These are phyloP conservation scores for Cetoscarus ocellatus DNA, from an alignment of 2,797 vertebrate species.

Conservation along the genomic window DNA sequence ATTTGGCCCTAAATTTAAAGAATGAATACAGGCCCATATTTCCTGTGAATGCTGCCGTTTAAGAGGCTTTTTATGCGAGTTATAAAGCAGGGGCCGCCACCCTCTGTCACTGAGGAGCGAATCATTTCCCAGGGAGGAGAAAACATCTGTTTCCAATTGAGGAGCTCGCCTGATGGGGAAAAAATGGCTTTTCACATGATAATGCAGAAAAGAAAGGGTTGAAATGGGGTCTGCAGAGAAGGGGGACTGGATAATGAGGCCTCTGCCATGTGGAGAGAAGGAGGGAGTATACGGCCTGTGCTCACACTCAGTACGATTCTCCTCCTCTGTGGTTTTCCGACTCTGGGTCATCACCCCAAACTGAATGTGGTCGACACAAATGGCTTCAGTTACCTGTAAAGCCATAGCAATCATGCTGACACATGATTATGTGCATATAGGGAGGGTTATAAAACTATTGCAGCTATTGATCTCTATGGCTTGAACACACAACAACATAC, in stretches of 20 bases:
- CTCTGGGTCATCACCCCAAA: slow-evolving; percentile 36
- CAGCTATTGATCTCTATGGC: neutral
- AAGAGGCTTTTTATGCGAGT: slow-evolving; percentile 81
- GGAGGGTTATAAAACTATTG: slow-evolving; percentile 5
- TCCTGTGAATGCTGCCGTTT: slow-evolving; percentile 78
- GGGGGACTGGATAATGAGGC: slow-evolving; percentile 64
- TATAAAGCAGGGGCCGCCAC: slow-evolving; percentile 77
- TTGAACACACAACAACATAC: slow-evolving; percentile 2
- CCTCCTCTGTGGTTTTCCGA: slow-evolving; percentile 7
- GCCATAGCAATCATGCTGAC: slow-evolving; percentile 41
- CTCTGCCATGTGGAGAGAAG: slow-evolving; percentile 49
- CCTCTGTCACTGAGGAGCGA: slow-evolving; percentile 77
- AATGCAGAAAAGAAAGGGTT: slow-evolving; percentile 73
- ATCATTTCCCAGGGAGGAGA: slow-evolving; percentile 77
- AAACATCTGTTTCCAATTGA: slow-evolving; percentile 84
- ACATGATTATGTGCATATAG: slow-evolving; percentile 35
- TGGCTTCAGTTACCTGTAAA: slow-evolving; percentile 49
- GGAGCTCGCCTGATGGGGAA: slow-evolving; percentile 67
- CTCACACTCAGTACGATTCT: slow-evolving; percentile 1
- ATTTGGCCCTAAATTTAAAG: slow-evolving; percentile 77
- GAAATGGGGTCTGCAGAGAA: slow-evolving; percentile 57
- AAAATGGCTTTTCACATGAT: slow-evolving; percentile 75
- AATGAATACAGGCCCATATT: slow-evolving; percentile 80
- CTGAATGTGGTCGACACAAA: slow-evolving; percentile 38
- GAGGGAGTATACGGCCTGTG: slow-evolving; percentile 28